Evolutionary conservation across 2,888 invertebrate genomes (phyloP).

Genomic region (Drosophila testacea): DNA sequence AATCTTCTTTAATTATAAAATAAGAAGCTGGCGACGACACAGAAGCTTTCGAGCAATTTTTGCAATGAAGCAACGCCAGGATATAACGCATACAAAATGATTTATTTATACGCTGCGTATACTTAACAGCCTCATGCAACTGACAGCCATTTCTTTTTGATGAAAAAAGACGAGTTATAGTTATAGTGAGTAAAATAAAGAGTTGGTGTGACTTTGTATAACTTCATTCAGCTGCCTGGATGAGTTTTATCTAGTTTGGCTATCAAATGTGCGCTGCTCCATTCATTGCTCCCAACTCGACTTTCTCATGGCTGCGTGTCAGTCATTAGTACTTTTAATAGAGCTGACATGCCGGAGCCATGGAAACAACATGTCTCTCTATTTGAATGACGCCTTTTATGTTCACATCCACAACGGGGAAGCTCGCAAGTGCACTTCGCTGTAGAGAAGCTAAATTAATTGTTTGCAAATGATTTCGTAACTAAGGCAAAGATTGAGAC

Average conservation of each 20-base stretch:
- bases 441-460: conserved; percentile 53
- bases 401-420: conserved; percentile 25
- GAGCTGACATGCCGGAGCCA: conserved; percentile 39
- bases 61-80: conserved; percentile 6
- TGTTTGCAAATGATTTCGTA: conserved; percentile 61
- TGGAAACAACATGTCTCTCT: conserved; percentile 31
- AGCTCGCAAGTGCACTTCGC: conserved; percentile 49
- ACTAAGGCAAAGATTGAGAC: conserved; percentile 12
- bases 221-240: conserved; percentile 11
- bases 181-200: background rate
- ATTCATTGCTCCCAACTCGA: conserved; percentile 25
- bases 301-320: conserved; percentile 14
- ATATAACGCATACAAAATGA: conserved; percentile 42
- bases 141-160: background rate
- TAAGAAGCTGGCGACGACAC: conserved; percentile 21
- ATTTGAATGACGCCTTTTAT: conserved; percentile 44
- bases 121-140: conserved; percentile 23
- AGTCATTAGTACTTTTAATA: conserved; percentile 65
- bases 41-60: background rate
- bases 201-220: conserved; percentile 3
- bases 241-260: conserved; percentile 24
- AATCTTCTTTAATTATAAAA: conserved; percentile 45
- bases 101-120: conserved; percentile 56
- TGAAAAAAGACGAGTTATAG: background rate
- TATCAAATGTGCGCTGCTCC: conserved; percentile 36